Conservation (phyloP, 1,140 invertebrate species). For the Scaptomyza graminum region DNA sequence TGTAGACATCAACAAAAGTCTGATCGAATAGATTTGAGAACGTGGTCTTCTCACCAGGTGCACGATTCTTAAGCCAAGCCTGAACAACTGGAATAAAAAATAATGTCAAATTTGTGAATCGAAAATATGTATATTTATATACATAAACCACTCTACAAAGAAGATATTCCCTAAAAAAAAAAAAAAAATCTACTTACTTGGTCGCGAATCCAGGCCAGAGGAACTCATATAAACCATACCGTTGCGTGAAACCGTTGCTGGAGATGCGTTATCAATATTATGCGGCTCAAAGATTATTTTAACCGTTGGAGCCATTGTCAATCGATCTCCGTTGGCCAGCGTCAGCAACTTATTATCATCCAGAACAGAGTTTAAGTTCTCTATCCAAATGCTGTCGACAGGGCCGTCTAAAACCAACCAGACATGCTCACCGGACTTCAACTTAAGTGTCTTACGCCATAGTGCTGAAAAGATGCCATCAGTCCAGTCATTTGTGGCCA, state of each 20-base stretch:
- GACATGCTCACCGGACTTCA: constrained; percentile 93
- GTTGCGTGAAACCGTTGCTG: constrained; percentile 97
- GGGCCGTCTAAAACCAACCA: constrained; percentile 98
- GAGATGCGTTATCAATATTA: constrained; percentile 98
- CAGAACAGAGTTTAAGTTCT: constrained; percentile 97
- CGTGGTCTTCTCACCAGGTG: constrained; percentile 89
- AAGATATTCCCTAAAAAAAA: no score
- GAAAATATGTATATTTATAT: no score
- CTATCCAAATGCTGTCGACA: constrained; percentile 98
- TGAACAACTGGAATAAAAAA: constrained; percentile 83
- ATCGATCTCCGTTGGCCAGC: constrained; percentile 96
- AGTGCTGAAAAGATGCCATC: constrained; percentile 98
- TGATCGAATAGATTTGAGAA: constrained; percentile 92
- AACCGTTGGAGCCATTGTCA: constrained; percentile 95
- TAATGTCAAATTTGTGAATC: no score
- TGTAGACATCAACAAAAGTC: constrained; percentile 90
- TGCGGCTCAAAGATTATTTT: constrained; percentile 99
- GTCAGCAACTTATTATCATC: constrained; percentile 98
- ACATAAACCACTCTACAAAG: no score
- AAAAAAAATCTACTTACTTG: constrained; percentile 84
- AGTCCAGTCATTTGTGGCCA: constrained; percentile 99
- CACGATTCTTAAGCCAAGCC: constrained; percentile 93
- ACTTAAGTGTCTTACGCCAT: constrained; percentile 96
- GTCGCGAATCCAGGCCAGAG: constrained; percentile 95
- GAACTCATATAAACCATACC: constrained; percentile 99